These are phyloP conservation scores for Yponomeuta sedellus DNA, from an alignment of 2,888 invertebrate genomes.

Conservation along the genomic window DNA sequence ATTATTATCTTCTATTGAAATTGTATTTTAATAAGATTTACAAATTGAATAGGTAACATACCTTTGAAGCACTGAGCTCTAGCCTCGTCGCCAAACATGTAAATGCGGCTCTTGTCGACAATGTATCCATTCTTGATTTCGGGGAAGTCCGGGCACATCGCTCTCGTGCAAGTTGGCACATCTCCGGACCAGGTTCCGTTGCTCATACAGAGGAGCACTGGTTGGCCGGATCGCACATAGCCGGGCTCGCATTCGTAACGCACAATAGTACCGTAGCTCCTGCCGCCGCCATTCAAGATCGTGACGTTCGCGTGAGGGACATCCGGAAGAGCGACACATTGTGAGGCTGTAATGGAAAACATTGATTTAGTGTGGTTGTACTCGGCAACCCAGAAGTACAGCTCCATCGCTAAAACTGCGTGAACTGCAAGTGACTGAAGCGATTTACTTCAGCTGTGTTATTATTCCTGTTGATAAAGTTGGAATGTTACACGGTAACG, in stretches of 20 bases:
- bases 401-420: no score
- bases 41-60: conserved; percentile 27
- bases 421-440: no score
- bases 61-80: conserved; percentile 91
- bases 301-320: conserved; percentile 92
- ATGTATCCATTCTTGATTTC: conserved; percentile 92
- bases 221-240: conserved; percentile 90
- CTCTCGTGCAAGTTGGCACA: conserved; percentile 90
- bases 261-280: conserved; percentile 95
- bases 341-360: conserved; percentile 81
- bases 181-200: conserved; percentile 97
- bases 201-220: conserved; percentile 95
- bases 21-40: conserved; percentile 4
- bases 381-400: no score
- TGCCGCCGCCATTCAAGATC: conserved; percentile 91
- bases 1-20: no score
- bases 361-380: not conserved
- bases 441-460: conserved; percentile 4
- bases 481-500: no score
- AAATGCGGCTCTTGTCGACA: conserved; percentile 84
- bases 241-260: conserved; percentile 95
- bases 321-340: conserved; percentile 91
- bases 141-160: conserved; percentile 83
- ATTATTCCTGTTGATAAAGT: no score
- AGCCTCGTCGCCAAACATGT: conserved; percentile 92